Percentiles rank a stretch among this genome's conserved stretches.
Evolutionary conservation across 2,797 vertebrate species (phyloP).

Genomic region (Rhynchotus rufescens): DNA sequence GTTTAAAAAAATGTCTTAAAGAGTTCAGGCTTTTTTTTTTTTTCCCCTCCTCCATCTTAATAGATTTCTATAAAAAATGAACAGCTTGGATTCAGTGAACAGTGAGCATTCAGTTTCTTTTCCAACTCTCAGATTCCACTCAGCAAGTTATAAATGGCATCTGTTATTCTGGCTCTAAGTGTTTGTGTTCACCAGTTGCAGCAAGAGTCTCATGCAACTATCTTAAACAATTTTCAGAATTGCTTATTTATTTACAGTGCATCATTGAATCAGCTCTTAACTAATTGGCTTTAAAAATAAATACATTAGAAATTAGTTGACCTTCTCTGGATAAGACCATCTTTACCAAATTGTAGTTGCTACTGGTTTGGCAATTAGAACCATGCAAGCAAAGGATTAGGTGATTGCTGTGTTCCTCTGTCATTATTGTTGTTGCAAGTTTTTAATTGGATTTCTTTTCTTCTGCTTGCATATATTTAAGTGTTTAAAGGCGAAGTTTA

Average conservation of each 20-base stretch:
- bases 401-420: neutral
- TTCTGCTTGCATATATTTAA: neutral
- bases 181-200: neutral
- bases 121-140: neutral
- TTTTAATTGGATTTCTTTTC: neutral
- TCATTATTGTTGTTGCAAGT: neutral
- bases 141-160: neutral
- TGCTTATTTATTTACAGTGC: neutral
- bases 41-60: accelerated
- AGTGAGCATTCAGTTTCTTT: neutral
- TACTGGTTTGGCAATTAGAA: neutral
- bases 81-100: no score
- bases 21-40: neutral
- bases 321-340: neutral
- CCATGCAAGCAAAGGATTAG: neutral
- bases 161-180: neutral
- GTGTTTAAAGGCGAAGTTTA: neutral
- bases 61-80: neutral
- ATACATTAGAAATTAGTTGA: neutral
- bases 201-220: neutral
- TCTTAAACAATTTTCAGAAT: neutral
- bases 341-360: neutral
- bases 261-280: constrained; percentile 16
- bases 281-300: constrained; percentile 3
- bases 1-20: neutral